These are phyloP conservation scores for Apodemus agrarius DNA, from an alignment of 2,797 vertebrate species.

Conservation along the genomic window DNA sequence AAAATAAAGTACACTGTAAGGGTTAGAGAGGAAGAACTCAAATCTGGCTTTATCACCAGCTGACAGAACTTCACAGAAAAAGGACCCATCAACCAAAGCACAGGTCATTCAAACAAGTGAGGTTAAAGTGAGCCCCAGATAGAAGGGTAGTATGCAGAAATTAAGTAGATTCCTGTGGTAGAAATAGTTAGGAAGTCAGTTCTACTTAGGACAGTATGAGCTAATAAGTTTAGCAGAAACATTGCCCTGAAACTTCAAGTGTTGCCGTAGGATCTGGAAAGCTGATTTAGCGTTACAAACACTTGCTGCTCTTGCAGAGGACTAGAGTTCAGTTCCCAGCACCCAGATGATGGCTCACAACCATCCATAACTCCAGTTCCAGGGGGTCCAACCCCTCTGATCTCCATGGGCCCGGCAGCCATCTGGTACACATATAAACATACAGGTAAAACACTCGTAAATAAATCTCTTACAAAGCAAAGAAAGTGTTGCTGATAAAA, in stretches of 20 bases:
- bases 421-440: neutral
- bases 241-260: neutral
- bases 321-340: neutral
- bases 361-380: neutral
- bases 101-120: neutral
- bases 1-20: neutral
- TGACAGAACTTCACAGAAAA: neutral
- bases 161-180: neutral
- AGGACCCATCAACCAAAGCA: neutral
- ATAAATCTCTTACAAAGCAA: neutral
- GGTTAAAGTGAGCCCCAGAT: neutral
- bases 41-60: neutral
- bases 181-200: neutral
- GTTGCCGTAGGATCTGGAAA: neutral
- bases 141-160: neutral
- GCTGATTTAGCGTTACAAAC: neutral
- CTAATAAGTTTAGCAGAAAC: conserved; percentile 12
- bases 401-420: neutral
- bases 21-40: neutral
- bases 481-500: neutral
- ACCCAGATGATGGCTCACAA: no score
- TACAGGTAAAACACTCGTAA: neutral
- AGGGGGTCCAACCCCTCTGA: neutral
- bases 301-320: neutral
- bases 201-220: neutral